These are phyloP conservation scores for Achatina immaculata DNA, from an alignment of 1,140 invertebrate species.

Conservation along the genomic window DNA sequence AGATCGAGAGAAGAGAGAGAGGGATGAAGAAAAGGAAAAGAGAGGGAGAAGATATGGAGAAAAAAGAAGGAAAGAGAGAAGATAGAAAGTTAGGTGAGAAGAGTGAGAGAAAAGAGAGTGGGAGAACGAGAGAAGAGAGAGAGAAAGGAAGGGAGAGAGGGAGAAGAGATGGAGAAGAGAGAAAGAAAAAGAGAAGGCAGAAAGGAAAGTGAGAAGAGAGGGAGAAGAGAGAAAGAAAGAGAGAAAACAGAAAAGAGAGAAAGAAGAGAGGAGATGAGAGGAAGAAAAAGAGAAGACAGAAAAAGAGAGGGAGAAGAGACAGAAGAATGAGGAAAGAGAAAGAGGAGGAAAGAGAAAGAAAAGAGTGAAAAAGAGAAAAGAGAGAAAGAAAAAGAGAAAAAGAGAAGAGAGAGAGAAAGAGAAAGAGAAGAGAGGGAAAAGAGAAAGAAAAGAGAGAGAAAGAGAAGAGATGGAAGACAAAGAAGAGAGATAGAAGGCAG, in stretches of 20 bases:
- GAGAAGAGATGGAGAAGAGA: not conserved
- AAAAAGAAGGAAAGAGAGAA: not conserved
- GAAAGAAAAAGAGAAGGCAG: not conserved
- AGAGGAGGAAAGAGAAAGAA: constrained; percentile 4
- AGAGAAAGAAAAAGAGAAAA: not conserved
- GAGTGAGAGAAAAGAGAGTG: not conserved
- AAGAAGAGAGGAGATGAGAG: not conserved
- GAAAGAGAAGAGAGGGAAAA: not conserved
- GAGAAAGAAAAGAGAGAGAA: not conserved
- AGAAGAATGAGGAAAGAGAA: not conserved
- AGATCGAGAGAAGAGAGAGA: too few relatives aligned
- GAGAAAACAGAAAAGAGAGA: too few relatives aligned
- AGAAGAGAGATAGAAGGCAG: constrained; percentile 20
- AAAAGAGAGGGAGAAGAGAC: not conserved
- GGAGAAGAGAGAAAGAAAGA: too few relatives aligned
- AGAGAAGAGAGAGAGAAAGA: not conserved
- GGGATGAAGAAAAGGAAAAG: not conserved
- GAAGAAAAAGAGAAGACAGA: constrained; percentile 11
- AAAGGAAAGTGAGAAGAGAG: too few relatives aligned
- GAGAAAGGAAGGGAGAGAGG: not conserved
- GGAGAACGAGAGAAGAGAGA: not conserved
- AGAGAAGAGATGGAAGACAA: constrained; percentile 6
- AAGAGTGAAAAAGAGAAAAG: not conserved
- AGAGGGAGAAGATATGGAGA: not conserved
- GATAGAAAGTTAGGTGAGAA: too few relatives aligned